phyloP scores from a whole-genome alignment of 2,888 invertebrate genomes.

The Zonitis immaculata region DNA sequence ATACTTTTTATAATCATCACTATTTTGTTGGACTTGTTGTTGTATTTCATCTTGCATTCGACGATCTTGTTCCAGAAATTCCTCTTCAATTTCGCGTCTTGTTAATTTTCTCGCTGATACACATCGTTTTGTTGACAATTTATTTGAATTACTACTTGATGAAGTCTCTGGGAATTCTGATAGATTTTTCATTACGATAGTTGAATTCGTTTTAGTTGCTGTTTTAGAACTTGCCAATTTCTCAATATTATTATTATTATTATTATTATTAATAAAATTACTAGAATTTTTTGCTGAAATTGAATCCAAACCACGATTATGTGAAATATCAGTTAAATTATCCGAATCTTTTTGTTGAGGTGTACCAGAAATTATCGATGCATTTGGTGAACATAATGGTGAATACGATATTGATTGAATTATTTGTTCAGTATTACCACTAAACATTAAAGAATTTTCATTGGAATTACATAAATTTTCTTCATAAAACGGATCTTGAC shows the following conservation, averaged over 20 bases:
- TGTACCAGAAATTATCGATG: neutral
- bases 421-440: neutral
- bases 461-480: neutral
- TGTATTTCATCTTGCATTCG: slow-evolving; percentile 27
- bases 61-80: slow-evolving; percentile 36
- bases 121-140: slow-evolving; percentile 17
- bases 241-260: neutral
- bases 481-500: neutral
- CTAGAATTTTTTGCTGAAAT: neutral
- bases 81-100: slow-evolving; percentile 34
- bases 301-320: neutral
- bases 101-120: slow-evolving; percentile 32
- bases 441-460: neutral
- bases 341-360: neutral
- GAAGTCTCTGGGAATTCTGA: neutral
- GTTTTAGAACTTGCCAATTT: neutral
- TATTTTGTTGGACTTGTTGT: slow-evolving; percentile 29
- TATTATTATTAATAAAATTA: neutral
- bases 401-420: neutral
- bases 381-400: neutral
- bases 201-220: neutral
- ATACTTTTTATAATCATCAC: slow-evolving; percentile 27
- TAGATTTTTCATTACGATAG: neutral
- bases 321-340: neutral
- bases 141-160: neutral